phyloP scores from a whole-genome alignment of 2,888 invertebrate species.

The Sinopyrophorus schimmeli region DNA sequence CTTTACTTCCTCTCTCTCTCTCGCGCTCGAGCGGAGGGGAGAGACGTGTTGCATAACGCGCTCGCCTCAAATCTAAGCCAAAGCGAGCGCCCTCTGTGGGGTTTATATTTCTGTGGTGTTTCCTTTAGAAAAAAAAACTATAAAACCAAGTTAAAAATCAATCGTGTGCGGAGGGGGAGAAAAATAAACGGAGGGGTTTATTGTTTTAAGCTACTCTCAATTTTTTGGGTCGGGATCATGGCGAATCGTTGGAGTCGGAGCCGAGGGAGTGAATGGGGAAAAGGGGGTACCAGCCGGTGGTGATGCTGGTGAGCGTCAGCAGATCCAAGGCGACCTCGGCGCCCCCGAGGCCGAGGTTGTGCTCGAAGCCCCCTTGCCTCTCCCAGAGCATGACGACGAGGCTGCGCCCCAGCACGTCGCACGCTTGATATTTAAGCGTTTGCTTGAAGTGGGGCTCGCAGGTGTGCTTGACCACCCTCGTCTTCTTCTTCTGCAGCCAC shows the following conservation, averaged over 20 bases:
- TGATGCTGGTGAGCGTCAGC: constrained; percentile 76
- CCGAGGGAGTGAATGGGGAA: constrained; percentile 85
- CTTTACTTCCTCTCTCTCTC: no score
- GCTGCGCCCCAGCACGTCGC: constrained; percentile 77
- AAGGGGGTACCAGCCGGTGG: constrained; percentile 89
- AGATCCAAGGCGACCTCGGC: constrained; percentile 84
- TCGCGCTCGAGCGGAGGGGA: no score
- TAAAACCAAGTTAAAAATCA: no score
- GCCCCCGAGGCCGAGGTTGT: constrained; percentile 80
- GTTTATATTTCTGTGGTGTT: no score
- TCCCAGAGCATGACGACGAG: constrained; percentile 93
- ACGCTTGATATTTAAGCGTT: constrained; percentile 83
- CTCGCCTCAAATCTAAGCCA: no score
- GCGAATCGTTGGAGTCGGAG: constrained; percentile 62
- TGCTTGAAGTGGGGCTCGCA: constrained; percentile 86
- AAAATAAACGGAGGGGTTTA: no score
- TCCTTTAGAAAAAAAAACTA: no score
- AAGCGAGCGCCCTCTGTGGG: no score
- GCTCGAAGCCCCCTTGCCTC: constrained; percentile 84
- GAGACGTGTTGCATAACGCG: no score
- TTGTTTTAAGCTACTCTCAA: constrained; percentile 5
- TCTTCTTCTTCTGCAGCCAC: constrained; percentile 90
- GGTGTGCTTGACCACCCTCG: constrained; percentile 78
- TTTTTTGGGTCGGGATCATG: constrained; percentile 46
- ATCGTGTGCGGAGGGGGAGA: no score